Base-by-base conservation (phyloP, 1,140 invertebrate genomes). In the Leptinotarsa lineolata region DNA sequence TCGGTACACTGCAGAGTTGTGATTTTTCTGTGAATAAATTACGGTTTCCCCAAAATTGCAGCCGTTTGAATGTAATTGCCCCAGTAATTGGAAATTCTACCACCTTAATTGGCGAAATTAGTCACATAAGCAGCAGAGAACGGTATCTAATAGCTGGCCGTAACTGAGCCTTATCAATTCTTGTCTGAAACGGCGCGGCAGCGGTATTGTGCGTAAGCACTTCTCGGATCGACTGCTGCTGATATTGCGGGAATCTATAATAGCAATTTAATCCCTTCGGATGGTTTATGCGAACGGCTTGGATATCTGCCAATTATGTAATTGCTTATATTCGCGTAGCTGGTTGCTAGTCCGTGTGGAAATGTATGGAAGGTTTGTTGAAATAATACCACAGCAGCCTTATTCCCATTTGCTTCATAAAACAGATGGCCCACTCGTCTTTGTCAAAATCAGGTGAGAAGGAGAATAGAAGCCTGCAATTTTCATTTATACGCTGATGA, bases 111-210 rank as follows among this genome's bases (percentile, higher is more conserved):
- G 69, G 60, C 39, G 54, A 61, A 71, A 71, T 71, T 71, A 71
- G 48, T 63, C 69, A 63, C 60, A 58, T 46, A 63, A 63, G 69
- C 69, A 71, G 48, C n/a, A 48, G 69, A 46, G 59, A 71, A 71
- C 60, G 22, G 58, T 71, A 68, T 68, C 46, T 68, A 71, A 71
- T 71, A 58, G 58, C 16, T 71, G 39, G 44, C 59, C 11, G 69
- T 63, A 71, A 71, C 69, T 71, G 61, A 63, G 69, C 69, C 58
- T 18, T 71, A 71, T 71, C 69, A 71, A 63, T 71, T 71, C 69
- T 71, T 71, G 69, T 71, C 69, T 71, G 48, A 63, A 63, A 59
- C 61, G 59, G 48, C 59, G 15, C 39, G 11, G 59, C 30, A 61
- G 16, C 39, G 24, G 59, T 59, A 61, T 48, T 70, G 68, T 45